Base-by-base conservation (phyloP, 2,888 invertebrate species). In the Marronus borbonicus region DNA sequence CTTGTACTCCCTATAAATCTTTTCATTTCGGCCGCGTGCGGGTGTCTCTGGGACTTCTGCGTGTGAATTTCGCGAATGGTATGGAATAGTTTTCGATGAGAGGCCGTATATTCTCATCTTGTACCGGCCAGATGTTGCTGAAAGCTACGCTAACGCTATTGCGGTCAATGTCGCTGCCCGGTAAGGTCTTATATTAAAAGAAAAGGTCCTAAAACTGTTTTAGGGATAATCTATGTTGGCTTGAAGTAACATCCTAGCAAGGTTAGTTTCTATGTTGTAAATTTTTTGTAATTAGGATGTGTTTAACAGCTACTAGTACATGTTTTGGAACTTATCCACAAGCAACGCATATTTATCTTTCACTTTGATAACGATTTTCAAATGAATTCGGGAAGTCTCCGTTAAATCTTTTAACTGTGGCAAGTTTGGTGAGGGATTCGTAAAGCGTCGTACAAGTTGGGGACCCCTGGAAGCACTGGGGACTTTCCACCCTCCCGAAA, bases 71-170 rank as follows among this genome's bases (percentile, higher is more conserved):
- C 52, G 70, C 70, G 31, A 55, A 70, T 58, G 58, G 55, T 0
- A 39, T 31, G 52, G 39, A 70, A 70, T 70, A 70, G 70, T 70
- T 70, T 70, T 70, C 58, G 70, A 70, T 70, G 55, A 58, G 14
- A 36, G 55, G 36, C 20, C 52, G 70, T 70, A 70, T 70, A 70
- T 70, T 70, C 70, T 70, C 70, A 24, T 70, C 70, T 70, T 70
- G 70, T 55, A 36, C 31, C 17, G 17, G 55, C 55, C 70, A 70
- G 70, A 70, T 70, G 70, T 70, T 70, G 58, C 70, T 24, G 31
- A 55, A 36, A 55, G 31, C 24, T 44, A 24, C 44, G 44, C 44
- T 12, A 12, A 12, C 44, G 44, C 12, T 28, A 55, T 17, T 36
- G 70, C 52, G 70, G 55, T 36, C 70, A 49, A 20, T 10, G 20